These are phyloP conservation scores for Volucella inflata DNA, from an alignment of 2,888 invertebrate species.

Conservation along the genomic window DNA sequence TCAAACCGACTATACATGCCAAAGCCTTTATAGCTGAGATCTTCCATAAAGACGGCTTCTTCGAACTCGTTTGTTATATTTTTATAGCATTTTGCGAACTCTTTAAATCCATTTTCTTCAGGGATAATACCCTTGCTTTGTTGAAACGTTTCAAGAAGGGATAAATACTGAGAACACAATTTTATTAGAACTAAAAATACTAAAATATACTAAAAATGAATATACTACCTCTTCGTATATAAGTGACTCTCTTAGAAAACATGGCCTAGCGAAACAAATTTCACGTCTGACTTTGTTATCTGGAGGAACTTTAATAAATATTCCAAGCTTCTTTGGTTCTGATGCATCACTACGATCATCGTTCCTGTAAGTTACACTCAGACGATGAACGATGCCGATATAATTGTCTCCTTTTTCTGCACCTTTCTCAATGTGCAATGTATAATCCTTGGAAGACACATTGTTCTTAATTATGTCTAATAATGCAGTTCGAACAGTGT, in stretches of 20 bases:
- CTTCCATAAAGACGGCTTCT: slow-evolving; percentile 84
- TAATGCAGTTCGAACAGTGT: slow-evolving; percentile 76
- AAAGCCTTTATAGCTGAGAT: slow-evolving; percentile 83
- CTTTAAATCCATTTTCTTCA: slow-evolving; percentile 77
- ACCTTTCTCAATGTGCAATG: slow-evolving; percentile 77
- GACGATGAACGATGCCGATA: slow-evolving; percentile 80
- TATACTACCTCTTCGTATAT: slow-evolving; percentile 79
- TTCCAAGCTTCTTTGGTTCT: slow-evolving; percentile 46
- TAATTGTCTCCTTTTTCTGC: slow-evolving; percentile 81
- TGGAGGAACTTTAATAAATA: slow-evolving; percentile 81
- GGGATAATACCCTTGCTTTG: slow-evolving; percentile 75
- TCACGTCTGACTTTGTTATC: slow-evolving; percentile 79
- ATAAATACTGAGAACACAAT: slow-evolving; percentile 77
- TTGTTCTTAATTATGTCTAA: slow-evolving; percentile 76
- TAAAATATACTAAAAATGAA: not conserved
- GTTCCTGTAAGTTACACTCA: slow-evolving; percentile 60
- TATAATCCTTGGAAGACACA: slow-evolving; percentile 69
- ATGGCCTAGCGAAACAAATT: slow-evolving; percentile 80
- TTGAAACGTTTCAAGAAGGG: slow-evolving; percentile 79
- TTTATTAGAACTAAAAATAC: not conserved
- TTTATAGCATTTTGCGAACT: slow-evolving; percentile 77
- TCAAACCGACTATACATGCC: slow-evolving; percentile 83
- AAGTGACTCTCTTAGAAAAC: slow-evolving; percentile 80
- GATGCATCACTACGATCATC: not conserved
- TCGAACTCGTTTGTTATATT: slow-evolving; percentile 80